Evolutionary conservation across 2,113 vertebrate genomes (phyloP).

Genomic region (Gallinago paraguaiae): DNA sequence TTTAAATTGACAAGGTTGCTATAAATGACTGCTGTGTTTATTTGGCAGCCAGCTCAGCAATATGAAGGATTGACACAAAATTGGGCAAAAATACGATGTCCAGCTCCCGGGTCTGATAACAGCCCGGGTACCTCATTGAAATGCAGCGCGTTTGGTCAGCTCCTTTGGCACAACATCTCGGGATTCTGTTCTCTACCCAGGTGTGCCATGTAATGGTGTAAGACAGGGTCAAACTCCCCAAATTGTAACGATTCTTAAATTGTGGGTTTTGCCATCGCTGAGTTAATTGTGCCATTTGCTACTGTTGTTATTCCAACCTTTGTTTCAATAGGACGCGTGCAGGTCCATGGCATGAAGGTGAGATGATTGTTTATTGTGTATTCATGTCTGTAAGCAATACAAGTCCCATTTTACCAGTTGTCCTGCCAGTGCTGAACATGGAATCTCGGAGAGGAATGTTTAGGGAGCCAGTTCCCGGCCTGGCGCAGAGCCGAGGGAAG

Average conservation of each 20-base stretch:
- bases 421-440: background rate
- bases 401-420: background rate
- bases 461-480: background rate
- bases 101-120: background rate
- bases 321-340: background rate
- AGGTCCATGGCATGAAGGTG: background rate
- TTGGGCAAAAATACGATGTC: background rate
- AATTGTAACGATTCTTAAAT: no score
- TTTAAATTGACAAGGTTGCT: background rate
- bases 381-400: background rate
- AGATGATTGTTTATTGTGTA: fast-evolving
- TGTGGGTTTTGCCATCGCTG: fast-evolving
- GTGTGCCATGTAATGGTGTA: fast-evolving
- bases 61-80: background rate
- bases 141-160: fast-evolving
- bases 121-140: background rate
- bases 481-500: background rate
- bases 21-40: background rate
- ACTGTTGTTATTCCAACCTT: background rate
- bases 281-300: background rate
- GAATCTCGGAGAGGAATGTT: background rate
- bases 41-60: background rate
- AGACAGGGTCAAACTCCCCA: background rate
- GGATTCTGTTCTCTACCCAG: no score
- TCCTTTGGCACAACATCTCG: background rate